phyloP scores from a whole-genome alignment of 1,140 invertebrate species.

The Drosophila obscura region DNA sequence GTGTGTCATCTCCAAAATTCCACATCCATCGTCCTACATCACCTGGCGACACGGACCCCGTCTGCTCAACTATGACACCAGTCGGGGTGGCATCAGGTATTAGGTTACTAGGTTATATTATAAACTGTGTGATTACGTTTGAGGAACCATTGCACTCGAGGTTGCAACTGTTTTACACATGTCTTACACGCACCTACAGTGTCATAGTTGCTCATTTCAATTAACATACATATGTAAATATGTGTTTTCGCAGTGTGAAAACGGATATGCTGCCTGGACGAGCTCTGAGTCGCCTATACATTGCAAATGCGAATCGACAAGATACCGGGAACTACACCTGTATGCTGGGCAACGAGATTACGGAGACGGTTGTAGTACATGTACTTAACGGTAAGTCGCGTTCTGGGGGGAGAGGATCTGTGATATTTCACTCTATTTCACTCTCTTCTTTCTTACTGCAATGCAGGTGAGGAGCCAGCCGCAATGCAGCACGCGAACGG shows the following conservation, averaged over 20 bases:
- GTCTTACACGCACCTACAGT: neutral
- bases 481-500: constrained; percentile 83
- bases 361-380: constrained; percentile 90
- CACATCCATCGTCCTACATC: constrained; percentile 90
- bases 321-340: constrained; percentile 95
- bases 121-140: too few relatives aligned
- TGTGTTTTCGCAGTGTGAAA: constrained; percentile 88
- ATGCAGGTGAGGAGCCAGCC: constrained; percentile 78
- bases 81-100: constrained; percentile 93
- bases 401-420: too few relatives aligned
- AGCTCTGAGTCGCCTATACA: constrained; percentile 91
- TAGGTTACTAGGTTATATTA: too few relatives aligned
- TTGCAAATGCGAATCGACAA: constrained; percentile 91
- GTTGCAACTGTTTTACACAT: neutral
- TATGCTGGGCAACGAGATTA: constrained; percentile 90
- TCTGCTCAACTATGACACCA: constrained; percentile 93
- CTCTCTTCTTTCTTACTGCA: neutral
- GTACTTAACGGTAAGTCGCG: constrained; percentile 90
- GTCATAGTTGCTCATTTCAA: neutral
- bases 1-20: constrained; percentile 92
- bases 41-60: constrained; percentile 91
- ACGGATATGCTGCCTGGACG: constrained; percentile 90
- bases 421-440: neutral
- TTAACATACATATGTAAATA: neutral
- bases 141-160: too few relatives aligned